Evolutionary conservation across 2,888 invertebrate species (phyloP).

Genomic region (Drosophila neutralis): DNA sequence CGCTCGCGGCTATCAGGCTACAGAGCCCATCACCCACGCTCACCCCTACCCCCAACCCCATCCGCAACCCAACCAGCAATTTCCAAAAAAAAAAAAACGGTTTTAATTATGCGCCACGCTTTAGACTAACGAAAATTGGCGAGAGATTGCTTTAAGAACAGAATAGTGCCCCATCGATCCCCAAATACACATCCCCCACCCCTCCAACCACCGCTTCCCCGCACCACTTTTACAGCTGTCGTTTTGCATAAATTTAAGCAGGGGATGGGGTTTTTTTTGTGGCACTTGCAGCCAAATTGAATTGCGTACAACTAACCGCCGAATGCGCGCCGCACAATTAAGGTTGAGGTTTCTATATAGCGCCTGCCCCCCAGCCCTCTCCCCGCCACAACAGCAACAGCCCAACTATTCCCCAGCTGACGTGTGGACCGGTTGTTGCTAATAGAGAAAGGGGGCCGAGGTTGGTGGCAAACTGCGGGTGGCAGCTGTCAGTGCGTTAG

Average conservation of each 20-base stretch:
- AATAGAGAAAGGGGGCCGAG: background rate
- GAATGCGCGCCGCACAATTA: constrained; percentile 80
- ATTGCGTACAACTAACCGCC: constrained; percentile 78
- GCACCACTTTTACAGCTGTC: constrained; percentile 37
- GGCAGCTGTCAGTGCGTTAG: constrained; percentile 79
- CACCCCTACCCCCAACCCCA: background rate
- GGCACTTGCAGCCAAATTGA: constrained; percentile 76
- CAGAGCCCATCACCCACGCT: background rate
- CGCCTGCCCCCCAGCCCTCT: constrained; percentile 4
- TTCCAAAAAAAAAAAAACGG: constrained; percentile 5
- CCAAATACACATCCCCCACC: background rate
- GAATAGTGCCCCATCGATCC: background rate
- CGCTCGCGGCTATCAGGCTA: constrained; percentile 36
- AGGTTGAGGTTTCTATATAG: constrained; percentile 69
- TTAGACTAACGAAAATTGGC: constrained; percentile 39
- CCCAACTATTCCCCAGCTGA: constrained; percentile 21
- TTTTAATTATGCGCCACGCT: constrained; percentile 51
- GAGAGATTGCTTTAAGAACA: constrained; percentile 42
- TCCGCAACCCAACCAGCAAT: no score
- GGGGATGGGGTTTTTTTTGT: background rate
- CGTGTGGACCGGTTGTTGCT: constrained; percentile 16
- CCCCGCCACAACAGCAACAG: background rate
- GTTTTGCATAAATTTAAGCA: constrained; percentile 56
- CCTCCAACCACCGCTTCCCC: background rate
- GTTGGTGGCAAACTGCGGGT: constrained; percentile 59